Conservation (phyloP, 2,797 vertebrate species). For the Neopelma chrysocephalum region DNA sequence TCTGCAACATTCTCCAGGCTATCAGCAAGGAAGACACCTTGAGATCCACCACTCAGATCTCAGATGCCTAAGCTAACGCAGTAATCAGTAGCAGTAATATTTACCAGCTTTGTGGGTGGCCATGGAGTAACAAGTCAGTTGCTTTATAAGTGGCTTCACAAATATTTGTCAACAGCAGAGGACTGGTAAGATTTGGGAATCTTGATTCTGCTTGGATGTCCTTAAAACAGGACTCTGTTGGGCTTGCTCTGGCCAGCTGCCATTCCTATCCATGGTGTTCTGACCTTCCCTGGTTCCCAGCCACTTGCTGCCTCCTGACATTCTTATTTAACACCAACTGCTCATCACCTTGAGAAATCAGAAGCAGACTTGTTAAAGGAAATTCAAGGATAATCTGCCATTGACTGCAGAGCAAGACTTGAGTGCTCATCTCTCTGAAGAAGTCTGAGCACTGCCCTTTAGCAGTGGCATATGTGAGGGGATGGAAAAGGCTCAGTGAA, state of each 20-base stretch:
- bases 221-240: neutral
- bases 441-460: neutral
- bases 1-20: neutral
- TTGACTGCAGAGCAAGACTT: neutral
- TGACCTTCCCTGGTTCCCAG: neutral
- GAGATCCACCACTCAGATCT: neutral
- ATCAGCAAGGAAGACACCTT: neutral
- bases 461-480: neutral
- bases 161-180: neutral
- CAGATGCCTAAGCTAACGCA: neutral
- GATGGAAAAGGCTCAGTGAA: neutral
- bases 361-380: neutral
- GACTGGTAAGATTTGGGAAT: neutral
- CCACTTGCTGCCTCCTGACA: rapidly evolving
- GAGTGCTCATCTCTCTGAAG: neutral
- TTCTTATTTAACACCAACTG: neutral
- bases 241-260: neutral
- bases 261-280: neutral
- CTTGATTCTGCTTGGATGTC: neutral
- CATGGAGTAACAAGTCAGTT: neutral
- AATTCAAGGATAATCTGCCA: neutral
- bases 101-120: neutral
- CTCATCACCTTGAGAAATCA: neutral
- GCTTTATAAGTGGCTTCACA: neutral
- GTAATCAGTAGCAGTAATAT: neutral